phyloP scores from a whole-genome alignment of 2,797 vertebrate genomes.

The Pteronotus mesoamericanus region DNA sequence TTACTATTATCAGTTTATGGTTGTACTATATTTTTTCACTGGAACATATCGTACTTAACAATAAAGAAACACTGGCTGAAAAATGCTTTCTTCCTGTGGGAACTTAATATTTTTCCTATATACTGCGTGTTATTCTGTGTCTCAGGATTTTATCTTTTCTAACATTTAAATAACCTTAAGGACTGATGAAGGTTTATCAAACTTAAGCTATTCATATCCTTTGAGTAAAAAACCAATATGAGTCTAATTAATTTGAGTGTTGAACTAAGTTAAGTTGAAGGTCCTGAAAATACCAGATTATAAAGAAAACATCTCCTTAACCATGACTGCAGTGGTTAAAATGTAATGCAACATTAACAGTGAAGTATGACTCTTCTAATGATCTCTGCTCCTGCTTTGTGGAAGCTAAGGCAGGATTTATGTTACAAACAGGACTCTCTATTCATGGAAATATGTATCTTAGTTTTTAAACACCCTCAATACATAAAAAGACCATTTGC shows the following conservation, averaged over 20 bases:
- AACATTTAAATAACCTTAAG: conserved; percentile 55
- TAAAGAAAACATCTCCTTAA: conserved; percentile 54
- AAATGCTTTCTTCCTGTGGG: background rate
- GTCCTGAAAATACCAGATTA: conserved; percentile 31
- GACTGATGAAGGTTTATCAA: conserved; percentile 20
- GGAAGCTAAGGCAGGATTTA: conserved; percentile 58
- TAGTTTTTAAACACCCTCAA: conserved; percentile 51
- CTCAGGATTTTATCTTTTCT: conserved; percentile 22
- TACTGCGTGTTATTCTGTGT: background rate
- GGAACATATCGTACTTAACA: background rate
- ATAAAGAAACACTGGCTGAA: background rate
- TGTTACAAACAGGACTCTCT: conserved; percentile 37
- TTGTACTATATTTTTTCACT: background rate
- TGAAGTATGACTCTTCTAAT: conserved; percentile 48
- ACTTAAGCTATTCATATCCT: conserved; percentile 26
- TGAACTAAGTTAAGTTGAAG: conserved; percentile 30
- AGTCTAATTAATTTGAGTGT: conserved; percentile 43
- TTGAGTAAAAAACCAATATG: conserved; percentile 19
- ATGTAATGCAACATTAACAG: conserved; percentile 51
- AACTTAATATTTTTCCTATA: background rate
- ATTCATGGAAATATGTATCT: conserved; percentile 29
- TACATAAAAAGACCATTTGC: conserved; percentile 56
- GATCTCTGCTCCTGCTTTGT: conserved; percentile 20
- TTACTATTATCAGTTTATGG: background rate
- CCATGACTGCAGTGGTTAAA: conserved; percentile 48